A percentile compares a stretch with the other conserved stretches of the same genome.
These are phyloP conservation scores for Phylloscopus trochiloides DNA, from an alignment of 2,113 vertebrate species.

Conservation along the genomic window DNA sequence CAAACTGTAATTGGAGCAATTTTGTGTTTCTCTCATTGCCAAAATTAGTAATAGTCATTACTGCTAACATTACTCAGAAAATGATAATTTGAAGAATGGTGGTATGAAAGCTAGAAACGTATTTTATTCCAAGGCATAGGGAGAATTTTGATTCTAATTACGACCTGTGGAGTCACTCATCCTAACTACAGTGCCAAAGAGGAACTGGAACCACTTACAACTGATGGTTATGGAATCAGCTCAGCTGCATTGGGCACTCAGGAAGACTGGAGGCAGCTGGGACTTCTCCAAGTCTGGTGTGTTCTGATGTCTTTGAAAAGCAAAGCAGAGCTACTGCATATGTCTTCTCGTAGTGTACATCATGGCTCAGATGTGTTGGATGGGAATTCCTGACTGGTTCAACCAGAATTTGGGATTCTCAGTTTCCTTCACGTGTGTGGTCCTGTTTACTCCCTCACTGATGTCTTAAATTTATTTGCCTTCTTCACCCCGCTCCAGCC, in stretches of 20 bases:
- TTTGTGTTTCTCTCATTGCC: neutral
- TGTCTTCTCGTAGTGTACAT: neutral
- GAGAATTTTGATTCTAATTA: neutral
- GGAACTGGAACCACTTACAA: neutral
- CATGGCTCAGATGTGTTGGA: neutral
- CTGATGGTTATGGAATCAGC: neutral
- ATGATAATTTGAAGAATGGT: neutral
- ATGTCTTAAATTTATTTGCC: neutral
- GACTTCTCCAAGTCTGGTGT: neutral
- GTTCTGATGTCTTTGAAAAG: neutral
- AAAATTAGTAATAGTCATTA: neutral
- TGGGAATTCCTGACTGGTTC: neutral
- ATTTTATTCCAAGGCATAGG: neutral
- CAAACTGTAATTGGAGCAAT: neutral
- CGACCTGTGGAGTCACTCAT: neutral
- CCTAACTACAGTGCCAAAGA: neutral
- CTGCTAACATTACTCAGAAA: neutral
- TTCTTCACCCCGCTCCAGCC: neutral
- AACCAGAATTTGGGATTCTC: neutral
- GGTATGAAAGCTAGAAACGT: neutral
- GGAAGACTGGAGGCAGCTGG: neutral
- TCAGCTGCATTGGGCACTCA: neutral
- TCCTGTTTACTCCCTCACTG: neutral
- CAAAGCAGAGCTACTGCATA: fast-evolving
- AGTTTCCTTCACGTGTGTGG: neutral